Evolutionary conservation across 2,888 invertebrate genomes (phyloP).

Genomic region (Lymantria dispar): DNA sequence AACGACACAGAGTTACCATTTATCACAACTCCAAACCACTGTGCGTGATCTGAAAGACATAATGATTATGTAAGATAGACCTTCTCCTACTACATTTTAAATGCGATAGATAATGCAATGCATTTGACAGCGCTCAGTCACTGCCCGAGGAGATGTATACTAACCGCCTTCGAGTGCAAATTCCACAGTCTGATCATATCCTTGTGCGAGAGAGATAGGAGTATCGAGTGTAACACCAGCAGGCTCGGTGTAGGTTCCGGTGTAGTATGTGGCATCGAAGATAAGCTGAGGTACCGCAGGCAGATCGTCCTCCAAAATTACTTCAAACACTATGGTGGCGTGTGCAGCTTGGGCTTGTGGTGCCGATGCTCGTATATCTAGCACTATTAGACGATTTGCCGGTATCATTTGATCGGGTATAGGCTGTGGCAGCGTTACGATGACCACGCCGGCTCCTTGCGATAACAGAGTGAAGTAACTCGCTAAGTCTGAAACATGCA

Average conservation of each 20-base stretch:
- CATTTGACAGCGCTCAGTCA: neutral
- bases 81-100: neutral
- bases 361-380: constrained; percentile 30
- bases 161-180: constrained; percentile 40
- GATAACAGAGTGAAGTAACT: constrained; percentile 16
- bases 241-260: constrained; percentile 25
- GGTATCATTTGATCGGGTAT: constrained; percentile 32
- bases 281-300: constrained; percentile 3
- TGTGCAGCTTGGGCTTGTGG: constrained; percentile 19
- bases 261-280: constrained; percentile 31
- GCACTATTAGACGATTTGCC: constrained; percentile 19
- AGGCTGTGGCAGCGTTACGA: constrained; percentile 9
- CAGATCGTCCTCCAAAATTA: constrained; percentile 6
- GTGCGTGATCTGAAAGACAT: constrained; percentile 7
- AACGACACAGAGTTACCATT: neutral
- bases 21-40: constrained; percentile 6
- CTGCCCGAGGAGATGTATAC: neutral
- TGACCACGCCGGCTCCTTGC: constrained; percentile 14
- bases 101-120: neutral
- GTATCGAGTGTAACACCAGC: constrained; percentile 20
- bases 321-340: constrained; percentile 28
- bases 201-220: constrained; percentile 24
- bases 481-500: constrained; percentile 13
- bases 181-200: constrained; percentile 29
- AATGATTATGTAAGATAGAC: neutral